Evolutionary conservation across 2,797 vertebrate genomes (phyloP).

Genomic region (Channallabes apus): DNA sequence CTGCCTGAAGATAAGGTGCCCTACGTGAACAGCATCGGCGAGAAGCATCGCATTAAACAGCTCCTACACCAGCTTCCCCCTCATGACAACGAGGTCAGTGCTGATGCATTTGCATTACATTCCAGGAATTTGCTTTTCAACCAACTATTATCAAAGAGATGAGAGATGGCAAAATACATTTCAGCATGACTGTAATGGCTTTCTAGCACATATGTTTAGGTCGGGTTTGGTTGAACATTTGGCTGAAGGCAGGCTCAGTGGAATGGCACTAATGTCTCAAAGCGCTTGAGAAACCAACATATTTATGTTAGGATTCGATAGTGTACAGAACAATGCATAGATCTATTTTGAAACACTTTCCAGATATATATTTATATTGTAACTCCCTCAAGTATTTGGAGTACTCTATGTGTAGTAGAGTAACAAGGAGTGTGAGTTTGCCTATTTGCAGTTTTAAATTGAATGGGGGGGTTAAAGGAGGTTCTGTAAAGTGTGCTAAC

Average conservation of each 20-base stretch:
- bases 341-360: conserved; percentile 34
- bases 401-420: conserved; percentile 12
- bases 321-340: not conserved
- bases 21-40: conserved; percentile 96
- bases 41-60: conserved; percentile 95
- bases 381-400: not conserved
- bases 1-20: conserved; percentile 97
- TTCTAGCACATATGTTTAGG: not conserved
- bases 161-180: not conserved
- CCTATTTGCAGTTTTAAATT: conserved; percentile 53
- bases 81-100: conserved; percentile 94
- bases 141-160: not conserved
- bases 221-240: conserved; percentile 2
- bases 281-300: conserved; percentile 8
- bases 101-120: conserved; percentile 2
- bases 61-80: conserved; percentile 95
- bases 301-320: conserved; percentile 22
- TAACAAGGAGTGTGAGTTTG: conserved; percentile 44
- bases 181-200: not conserved
- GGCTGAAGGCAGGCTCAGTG: not conserved
- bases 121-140: conserved; percentile 20
- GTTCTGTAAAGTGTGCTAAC: conserved; percentile 12
- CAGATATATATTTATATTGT: conserved; percentile 16
- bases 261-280: not conserved
- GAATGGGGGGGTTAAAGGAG: conserved; percentile 16